Base-by-base conservation (phyloP, 1,140 invertebrate species). In the Drosophila pectinifera region DNA sequence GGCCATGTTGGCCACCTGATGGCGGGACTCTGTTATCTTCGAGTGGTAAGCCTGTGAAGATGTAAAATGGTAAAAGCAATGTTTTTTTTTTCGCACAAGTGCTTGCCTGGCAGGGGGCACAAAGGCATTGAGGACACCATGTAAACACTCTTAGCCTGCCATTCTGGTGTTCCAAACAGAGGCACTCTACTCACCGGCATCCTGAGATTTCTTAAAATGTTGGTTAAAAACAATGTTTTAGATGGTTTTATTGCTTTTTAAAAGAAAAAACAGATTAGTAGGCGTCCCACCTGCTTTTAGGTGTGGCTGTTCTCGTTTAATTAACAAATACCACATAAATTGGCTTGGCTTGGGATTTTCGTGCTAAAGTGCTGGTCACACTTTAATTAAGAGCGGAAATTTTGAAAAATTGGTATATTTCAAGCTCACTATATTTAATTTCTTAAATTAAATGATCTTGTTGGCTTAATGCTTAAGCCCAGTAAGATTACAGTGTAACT, bases 1-100 rank as follows among this genome's bases (percentile, higher is more conserved):
- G 1, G 98, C 98, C 94, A 98, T 96, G 92, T 99, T 99, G 4
- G 98, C 98, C n/a, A 99, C 93, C 22, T 93, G 94, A 81, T 95
- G 93, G n/a, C 94, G 94, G 73, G 95, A 95, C 48, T 96, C 95
- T 14, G 94, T 93, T 80, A 98, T 96, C 85, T 95, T 96, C 0
- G 98, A 99, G 93, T 99, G 98, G 94, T 99, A 99, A 0, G 98
- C 98, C 97, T 97, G 78, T 3, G 41, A 92, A 11, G 11, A 65
- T 16, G 7, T 7, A 42, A 55, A 57, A 26, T 48, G 6, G 36
- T 11, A 93, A 51, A 5, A 8, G 20, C 20, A 16, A 11, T n/a
- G 5, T 14, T 22, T 39, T 41, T 39, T 41, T 10, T 38, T 20
- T 24, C n/a, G 5, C 1, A n/a, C 41, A 48, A 39, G 1, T 26